Percentiles rank a stretch among this genome's conserved stretches.
Conservation (phyloP, 1,140 invertebrate genomes). For the Drosophila sturtevanti region DNA sequence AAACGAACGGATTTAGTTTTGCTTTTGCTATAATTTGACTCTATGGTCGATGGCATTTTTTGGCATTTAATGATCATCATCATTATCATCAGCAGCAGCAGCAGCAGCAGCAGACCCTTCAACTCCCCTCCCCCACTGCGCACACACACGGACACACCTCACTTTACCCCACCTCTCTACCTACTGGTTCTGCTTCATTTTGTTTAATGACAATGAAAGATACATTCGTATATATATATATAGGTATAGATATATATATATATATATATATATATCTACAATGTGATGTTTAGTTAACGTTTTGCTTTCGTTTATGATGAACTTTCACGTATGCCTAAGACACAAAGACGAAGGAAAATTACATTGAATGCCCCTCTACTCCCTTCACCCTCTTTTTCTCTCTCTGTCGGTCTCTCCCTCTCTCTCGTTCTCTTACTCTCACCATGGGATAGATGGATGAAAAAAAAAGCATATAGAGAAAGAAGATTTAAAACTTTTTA, state of each 20-base stretch:
- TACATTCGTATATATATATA: conserved; percentile 19
- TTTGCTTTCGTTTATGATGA: conserved; percentile 77
- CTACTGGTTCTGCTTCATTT: conserved; percentile 76
- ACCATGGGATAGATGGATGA: background rate
- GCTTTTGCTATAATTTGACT: conserved; percentile 74
- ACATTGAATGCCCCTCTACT: conserved; percentile 44
- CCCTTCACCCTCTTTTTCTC: background rate
- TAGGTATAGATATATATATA: too few species aligned
- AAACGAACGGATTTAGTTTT: conserved; percentile 73
- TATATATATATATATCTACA: conserved; percentile 15
- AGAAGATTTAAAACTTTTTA: conserved; percentile 67
- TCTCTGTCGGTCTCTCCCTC: background rate
- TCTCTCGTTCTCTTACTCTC: background rate
- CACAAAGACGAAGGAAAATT: conserved; percentile 32
- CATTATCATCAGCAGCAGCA: background rate
- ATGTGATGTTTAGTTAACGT: conserved; percentile 53
- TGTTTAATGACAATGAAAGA: conserved; percentile 77
- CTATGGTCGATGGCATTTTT: conserved; percentile 59
- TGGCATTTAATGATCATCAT: conserved; percentile 77
- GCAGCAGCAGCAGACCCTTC: background rate
- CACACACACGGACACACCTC: background rate
- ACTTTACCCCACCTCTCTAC: conserved; percentile 56
- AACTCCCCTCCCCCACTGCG: conserved; percentile 19
- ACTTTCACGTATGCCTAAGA: conserved; percentile 65
- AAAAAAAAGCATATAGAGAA: conserved; percentile 12